Base-by-base conservation (phyloP, 1,140 invertebrate genomes). In the Plodia interpunctella region DNA sequence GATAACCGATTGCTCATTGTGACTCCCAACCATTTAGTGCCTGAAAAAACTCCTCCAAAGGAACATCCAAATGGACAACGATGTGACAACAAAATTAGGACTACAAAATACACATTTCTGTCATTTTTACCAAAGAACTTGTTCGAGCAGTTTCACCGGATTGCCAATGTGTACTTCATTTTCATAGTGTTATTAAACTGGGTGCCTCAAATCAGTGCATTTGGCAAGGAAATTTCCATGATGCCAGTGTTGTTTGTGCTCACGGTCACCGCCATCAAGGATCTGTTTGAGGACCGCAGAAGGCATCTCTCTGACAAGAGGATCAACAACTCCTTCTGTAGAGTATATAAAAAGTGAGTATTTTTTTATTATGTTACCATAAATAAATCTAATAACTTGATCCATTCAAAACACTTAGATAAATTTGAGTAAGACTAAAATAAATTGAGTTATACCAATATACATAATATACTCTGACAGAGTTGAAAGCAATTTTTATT, bases 91-190 rank as follows among this genome's bases (percentile, higher is more conserved):
- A 94, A 94, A 87, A 95, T 98, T 78, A 93, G 96, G 76, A 99
- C 98, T 78, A 98, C 98, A 3, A 99, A 99, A 90, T 99, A 99
- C 85, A 98, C 97, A 5, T 74, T 97, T 30, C 90, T 99, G 30
- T 98, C 96, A 74, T 99, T 99, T 90, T 90, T 99, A 72, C 98
- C 98, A 10, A 97, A 98, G 83, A 99, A 99, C 90, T 88, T 99
- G 19, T 93, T 99, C 82, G 98, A 99, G 90, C 98, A 99, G 90
- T 99, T 99, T 90, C 97, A 98, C 89, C 93, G 97, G 25, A 97
- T 98, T 78, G 98, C 98, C 38, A 99, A 99, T 92, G 91, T 99
- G 63, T 99, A 99, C 90, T 99, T 99, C 90, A 95, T 99, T 76
- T 97, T 98, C 80, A 98, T 99, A 73, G 97, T 99, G 58, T 90